These are phyloP conservation scores for Lycaon pictus DNA, from an alignment of 2,113 vertebrate genomes.

Conservation along the genomic window DNA sequence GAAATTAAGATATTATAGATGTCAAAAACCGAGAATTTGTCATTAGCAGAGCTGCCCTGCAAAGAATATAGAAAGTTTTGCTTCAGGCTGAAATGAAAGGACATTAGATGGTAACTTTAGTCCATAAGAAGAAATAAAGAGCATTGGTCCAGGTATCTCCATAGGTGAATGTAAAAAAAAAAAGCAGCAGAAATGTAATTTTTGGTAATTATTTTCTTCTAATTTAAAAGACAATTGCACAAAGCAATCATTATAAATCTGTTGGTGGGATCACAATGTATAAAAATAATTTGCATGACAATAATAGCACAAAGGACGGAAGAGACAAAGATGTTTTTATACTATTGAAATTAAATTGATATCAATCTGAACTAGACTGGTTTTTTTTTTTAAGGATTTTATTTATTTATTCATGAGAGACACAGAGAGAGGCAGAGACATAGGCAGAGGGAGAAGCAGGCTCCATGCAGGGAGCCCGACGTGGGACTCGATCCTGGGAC, in stretches of 20 bases:
- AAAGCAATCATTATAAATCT: neutral
- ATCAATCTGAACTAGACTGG: constrained; percentile 9
- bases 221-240: neutral
- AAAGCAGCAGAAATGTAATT: neutral
- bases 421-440: too few species aligned
- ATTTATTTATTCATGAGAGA: too few species aligned
- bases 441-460: too few species aligned
- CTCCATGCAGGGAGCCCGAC: too few species aligned
- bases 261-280: neutral
- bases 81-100: neutral
- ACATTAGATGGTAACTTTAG: neutral
- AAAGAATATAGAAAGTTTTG: neutral
- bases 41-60: neutral
- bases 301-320: neutral
- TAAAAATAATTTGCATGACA: neutral
- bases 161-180: neutral
- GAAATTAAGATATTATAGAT: neutral
- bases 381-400: neutral
- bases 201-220: neutral
- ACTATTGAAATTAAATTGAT: neutral
- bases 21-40: neutral
- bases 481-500: too few species aligned
- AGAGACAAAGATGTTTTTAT: neutral
- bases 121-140: neutral
- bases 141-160: neutral